Conservation (phyloP, 1,140 invertebrate species). For the Pseudomyrmex pallidus region DNA sequence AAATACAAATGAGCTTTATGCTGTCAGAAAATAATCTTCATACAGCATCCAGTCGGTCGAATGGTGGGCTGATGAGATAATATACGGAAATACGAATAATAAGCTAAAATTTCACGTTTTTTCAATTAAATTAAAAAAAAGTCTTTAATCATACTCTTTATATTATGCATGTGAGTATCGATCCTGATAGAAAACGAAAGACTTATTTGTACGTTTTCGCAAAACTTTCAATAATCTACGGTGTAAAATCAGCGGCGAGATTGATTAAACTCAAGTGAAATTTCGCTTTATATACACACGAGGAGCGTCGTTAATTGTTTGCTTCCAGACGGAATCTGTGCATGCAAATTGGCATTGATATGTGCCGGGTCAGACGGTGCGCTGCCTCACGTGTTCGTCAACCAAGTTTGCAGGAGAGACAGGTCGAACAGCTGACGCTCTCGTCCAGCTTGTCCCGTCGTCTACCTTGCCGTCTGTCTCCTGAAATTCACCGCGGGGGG, state of each 20-base stretch:
- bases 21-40: constrained; percentile 59
- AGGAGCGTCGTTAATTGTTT: not conserved
- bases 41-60: constrained; percentile 27
- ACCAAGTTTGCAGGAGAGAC: constrained; percentile 57
- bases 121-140: not conserved
- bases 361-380: constrained; percentile 42
- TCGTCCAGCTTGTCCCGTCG: not conserved
- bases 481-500: constrained; percentile 64
- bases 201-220: too few species aligned
- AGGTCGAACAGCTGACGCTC: constrained; percentile 67
- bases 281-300: too few species aligned
- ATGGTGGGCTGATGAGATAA: not conserved
- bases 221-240: too few species aligned
- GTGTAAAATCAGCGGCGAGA: too few species aligned
- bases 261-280: too few species aligned
- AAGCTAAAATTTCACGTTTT: not conserved
- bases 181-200: too few species aligned
- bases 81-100: constrained; percentile 12
- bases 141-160: too few species aligned
- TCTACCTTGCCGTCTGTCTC: constrained; percentile 50
- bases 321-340: constrained; percentile 31
- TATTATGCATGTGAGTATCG: too few species aligned
- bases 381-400: constrained; percentile 48
- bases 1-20: constrained; percentile 65
- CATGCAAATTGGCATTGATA: constrained; percentile 64